These are phyloP conservation scores for Apocrypta bakeri DNA, from an alignment of 1,140 invertebrate genomes.

Conservation along the genomic window DNA sequence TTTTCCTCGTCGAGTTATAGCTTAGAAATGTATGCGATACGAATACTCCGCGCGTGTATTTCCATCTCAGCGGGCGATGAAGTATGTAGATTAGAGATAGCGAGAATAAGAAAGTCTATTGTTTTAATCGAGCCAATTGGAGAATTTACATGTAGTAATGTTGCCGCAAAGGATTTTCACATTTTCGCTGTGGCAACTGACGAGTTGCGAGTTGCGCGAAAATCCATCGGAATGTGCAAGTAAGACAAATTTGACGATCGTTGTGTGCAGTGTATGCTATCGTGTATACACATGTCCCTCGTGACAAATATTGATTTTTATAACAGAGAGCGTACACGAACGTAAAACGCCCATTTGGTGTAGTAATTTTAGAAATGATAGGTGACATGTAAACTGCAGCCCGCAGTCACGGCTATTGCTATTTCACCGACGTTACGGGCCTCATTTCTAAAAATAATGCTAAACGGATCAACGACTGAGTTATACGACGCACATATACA, in stretches of 20 bases:
- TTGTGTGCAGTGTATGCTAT: background rate
- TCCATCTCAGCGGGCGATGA: background rate
- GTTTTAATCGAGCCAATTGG: constrained; percentile 4
- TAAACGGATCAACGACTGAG: too few relatives aligned
- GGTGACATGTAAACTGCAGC: background rate
- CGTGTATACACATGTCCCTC: background rate
- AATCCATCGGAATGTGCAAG: too few relatives aligned
- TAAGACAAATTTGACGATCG: background rate
- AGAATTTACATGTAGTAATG: background rate
- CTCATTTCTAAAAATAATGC: background rate
- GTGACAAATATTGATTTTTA: background rate
- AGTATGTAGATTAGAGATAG: background rate
- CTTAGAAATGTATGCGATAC: background rate
- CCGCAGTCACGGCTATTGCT: too few relatives aligned
- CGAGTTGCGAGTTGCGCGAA: background rate
- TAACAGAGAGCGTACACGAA: background rate
- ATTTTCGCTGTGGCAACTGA: too few relatives aligned
- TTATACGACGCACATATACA: too few relatives aligned
- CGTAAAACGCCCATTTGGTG: too few relatives aligned
- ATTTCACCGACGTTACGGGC: background rate
- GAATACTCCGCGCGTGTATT: background rate
- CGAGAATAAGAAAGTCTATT: background rate
- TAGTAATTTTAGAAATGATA: background rate
- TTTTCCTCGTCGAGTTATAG: background rate
- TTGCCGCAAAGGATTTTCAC: too few relatives aligned